Evolutionary conservation across 2,888 invertebrate genomes (phyloP), one percentile per base, ranked within the genome.

Genomic region (Luperina nickerlii): DNA sequence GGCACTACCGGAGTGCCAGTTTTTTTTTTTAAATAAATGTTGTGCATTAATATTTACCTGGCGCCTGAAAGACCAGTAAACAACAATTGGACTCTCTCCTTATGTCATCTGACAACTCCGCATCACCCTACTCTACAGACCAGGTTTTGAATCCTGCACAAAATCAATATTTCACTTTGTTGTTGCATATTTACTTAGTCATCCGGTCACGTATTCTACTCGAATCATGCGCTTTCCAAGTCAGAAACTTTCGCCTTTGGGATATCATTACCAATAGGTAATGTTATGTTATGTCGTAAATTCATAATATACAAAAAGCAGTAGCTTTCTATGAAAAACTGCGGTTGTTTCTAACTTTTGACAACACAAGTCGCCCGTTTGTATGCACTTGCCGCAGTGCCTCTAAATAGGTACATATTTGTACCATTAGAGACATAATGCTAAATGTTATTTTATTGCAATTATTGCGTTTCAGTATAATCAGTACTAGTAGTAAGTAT

Each of bases 81-180:
- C 20, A 51, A 18, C 20, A 18, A 38, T 42, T n/a, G 2, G n/a
- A 48, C 15, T 24, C 24, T 51, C 15, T 1, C 11, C 11, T 32
- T 18, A 15, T 15, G 11, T 63, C 18, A 65, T 24, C 20, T 69
- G 63, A 57, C 72, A 85, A 74, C 38, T 60, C 60, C n/a, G 18
- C 3, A 42, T 32, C 51, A 20, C 11, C 60, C 24, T 73, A 18
- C 7, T 60, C 15, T 62, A 57, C 60, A 76, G 79, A 82, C 69
- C 73, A 79, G 78, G 74, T 83, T 90, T 88, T 85, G 79, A 85
- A 86, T 87, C 85, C 86, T 81, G 80, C 82, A 86, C 68, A 85
- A 90, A 89, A 91, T 91, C 87, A 88, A 89, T 90, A 89, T 88
- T 85, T 87, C 81, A 79, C 81, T 86, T 85, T 79, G 82, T 86